These are phyloP conservation scores for Gymnocheta viridis DNA, from an alignment of 2,888 invertebrate species.

Conservation along the genomic window DNA sequence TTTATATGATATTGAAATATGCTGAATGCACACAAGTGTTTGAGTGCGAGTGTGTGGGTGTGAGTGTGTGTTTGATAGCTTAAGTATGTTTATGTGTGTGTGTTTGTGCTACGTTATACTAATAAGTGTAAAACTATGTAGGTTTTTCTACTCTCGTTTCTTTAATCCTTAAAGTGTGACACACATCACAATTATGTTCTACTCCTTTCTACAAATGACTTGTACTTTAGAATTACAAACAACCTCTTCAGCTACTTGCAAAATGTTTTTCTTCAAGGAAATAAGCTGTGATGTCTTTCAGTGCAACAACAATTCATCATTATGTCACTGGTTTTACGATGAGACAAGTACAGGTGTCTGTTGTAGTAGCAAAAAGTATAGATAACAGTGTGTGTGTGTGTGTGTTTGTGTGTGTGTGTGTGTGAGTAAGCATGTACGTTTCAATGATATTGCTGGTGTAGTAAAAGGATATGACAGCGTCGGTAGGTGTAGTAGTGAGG, in stretches of 20 bases:
- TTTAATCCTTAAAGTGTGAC: conserved; percentile 63
- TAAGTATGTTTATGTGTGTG: conserved; percentile 3
- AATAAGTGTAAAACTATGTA: conserved; percentile 13
- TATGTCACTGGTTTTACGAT: conserved; percentile 58
- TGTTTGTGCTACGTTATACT: not conserved
- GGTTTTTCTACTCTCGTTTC: conserved; percentile 2
- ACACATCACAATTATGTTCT: conserved; percentile 64
- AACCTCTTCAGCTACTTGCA: conserved; percentile 46
- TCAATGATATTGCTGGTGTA: no score
- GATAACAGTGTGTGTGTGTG: not conserved
- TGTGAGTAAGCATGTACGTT: no score
- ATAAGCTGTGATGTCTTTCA: conserved; percentile 41
- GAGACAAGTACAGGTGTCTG: conserved; percentile 47
- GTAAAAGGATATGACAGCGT: conserved; percentile 3
- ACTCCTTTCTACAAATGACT: conserved; percentile 15
- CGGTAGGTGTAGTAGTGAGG: conserved; percentile 24
- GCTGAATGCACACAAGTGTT: not conserved
- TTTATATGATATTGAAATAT: no score
- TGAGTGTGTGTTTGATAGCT: not conserved
- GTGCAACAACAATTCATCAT: conserved; percentile 66
- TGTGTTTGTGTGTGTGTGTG: not conserved
- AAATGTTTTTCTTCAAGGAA: conserved; percentile 21
- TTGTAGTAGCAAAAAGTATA: not conserved
- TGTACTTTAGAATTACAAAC: conserved; percentile 22
- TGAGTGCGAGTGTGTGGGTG: not conserved